Percentiles rank a stretch among this genome's conserved stretches.
phyloP scores from a whole-genome alignment of 2,797 vertebrate genomes.

The Pseudopleuronectes americanus region DNA sequence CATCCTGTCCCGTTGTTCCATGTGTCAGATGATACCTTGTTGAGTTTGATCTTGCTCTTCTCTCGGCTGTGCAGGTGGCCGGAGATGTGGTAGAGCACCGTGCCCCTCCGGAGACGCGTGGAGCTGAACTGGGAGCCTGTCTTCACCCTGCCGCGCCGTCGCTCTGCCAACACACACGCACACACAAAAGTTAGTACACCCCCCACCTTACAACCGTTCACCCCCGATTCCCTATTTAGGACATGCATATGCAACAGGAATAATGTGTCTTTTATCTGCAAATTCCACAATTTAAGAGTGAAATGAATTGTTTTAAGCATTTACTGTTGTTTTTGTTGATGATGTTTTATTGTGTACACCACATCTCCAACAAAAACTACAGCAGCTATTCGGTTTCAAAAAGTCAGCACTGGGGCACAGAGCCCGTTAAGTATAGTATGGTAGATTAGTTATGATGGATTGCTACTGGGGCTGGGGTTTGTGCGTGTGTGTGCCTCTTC shows the following conservation, averaged over 20 bases:
- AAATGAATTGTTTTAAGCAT: not conserved
- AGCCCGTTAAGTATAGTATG: conserved; percentile 24
- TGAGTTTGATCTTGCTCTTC: conserved; percentile 98
- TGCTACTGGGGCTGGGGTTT: conserved; percentile 20
- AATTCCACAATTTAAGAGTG: conserved; percentile 36
- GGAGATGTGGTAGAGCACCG: conserved; percentile 97
- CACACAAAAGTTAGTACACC: conserved; percentile 25
- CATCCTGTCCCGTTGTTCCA: conserved; percentile 6
- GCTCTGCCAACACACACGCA: conserved; percentile 83
- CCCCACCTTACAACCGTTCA: conserved; percentile 46
- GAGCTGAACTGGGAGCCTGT: conserved; percentile 90
- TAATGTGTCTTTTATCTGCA: conserved; percentile 33
- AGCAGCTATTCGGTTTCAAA: conserved; percentile 41
- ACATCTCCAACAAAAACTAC: conserved; percentile 20
- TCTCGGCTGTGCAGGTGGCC: conserved; percentile 96
- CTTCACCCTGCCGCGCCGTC: conserved; percentile 89
- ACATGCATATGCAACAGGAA: conserved; percentile 61
- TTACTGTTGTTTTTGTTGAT: conserved; percentile 35
- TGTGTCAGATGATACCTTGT: conserved; percentile 86
- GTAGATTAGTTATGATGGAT: conserved; percentile 36
- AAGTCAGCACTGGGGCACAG: conserved; percentile 14
- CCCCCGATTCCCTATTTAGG: conserved; percentile 48
- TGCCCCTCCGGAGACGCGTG: conserved; percentile 89
- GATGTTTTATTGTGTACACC: conserved; percentile 37
- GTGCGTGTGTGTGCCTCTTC: conserved; percentile 25